These are phyloP conservation scores for Enteromius afrohamiltoni DNA, from an alignment of 2,797 vertebrate species.

Conservation along the genomic window DNA sequence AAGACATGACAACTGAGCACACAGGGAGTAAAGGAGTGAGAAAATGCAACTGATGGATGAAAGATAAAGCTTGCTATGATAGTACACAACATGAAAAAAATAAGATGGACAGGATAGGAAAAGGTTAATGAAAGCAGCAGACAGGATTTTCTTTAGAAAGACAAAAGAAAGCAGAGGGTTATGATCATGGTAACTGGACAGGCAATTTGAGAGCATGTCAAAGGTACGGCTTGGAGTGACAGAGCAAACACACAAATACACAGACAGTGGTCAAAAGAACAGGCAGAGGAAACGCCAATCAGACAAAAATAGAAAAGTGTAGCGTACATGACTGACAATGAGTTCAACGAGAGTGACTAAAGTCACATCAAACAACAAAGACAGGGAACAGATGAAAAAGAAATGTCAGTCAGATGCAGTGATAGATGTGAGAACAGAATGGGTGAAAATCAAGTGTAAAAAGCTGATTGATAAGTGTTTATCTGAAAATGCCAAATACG, in stretches of 20 bases:
- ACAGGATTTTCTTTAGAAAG: slow-evolving; percentile 5
- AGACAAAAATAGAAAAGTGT: slow-evolving; percentile 13
- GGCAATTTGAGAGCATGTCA: slow-evolving; percentile 4
- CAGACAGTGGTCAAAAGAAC: slow-evolving; percentile 16
- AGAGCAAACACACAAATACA: slow-evolving; percentile 19
- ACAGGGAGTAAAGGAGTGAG: neutral
- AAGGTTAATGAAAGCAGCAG: neutral
- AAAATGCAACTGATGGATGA: slow-evolving; percentile 13
- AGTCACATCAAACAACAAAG: slow-evolving; percentile 21
- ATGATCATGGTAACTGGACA: slow-evolving; percentile 2
- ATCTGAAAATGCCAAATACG: neutral
- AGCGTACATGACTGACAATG: neutral
- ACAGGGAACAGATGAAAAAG: slow-evolving; percentile 1
- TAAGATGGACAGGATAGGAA: neutral
- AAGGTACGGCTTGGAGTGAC: neutral
- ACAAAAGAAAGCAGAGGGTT: neutral
- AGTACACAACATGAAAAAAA: slow-evolving; percentile 6
- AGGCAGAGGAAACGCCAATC: neutral
- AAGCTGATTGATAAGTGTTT: neutral
- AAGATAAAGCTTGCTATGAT: neutral
- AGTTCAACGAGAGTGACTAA: neutral
- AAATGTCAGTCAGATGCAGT: neutral
- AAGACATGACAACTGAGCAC: slow-evolving; percentile 7
- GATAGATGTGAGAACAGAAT: neutral
- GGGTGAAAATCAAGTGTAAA: neutral